Evolutionary conservation across 2,888 invertebrate genomes (phyloP), one percentile per base, ranked within the genome.

Genomic region (Aphodius sticticus): DNA sequence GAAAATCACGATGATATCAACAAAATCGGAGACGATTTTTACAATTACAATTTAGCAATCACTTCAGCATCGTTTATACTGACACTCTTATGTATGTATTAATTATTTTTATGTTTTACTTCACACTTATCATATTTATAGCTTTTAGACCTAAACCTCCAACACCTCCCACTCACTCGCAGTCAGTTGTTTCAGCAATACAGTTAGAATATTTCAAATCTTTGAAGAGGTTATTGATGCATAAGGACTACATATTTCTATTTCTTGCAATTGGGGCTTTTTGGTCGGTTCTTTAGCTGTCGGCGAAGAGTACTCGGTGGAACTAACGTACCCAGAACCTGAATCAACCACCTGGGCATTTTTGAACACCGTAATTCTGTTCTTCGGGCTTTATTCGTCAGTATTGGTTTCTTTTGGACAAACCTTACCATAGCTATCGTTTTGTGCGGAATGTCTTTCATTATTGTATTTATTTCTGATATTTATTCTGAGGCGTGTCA

Each of bases 211-310:
- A 80, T 76, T 77, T 78, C 70, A 76, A 77, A 70, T 80, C 84
- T 37, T 83, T 84, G 78, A 86, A 84, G 77, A 80, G 77, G 71
- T 79, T 87, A 37, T 70, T 84, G 6, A 85, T 82, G 70, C 86
- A 87, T 71, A 84, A 78, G 72, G 85, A 86, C 78, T 87, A 84
- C 79, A 80, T 85, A 74, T 78, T 85, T 12, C 79, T 88, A 6
- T 77, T 86, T 69, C 16, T 84, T 14, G 83, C 90, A 0, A 91
- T 92, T 82, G 92, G 93, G 98, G 81, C 90, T 99, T 98, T 90
- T 96, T 98, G 96, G 97, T 97, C 16, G 98, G 98, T 16, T 98
- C 97, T 87, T 89, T 99, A 78, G 97, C 98, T 0, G 95, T 99
- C 35, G 98, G 98, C 1, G 99, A 97, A 89, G 99, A 99, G 88